A percentile compares a stretch with the other conserved stretches of the same genome.
These are phyloP conservation scores for Antrozous pallidus DNA, from an alignment of 2,797 vertebrate species.

Conservation along the genomic window DNA sequence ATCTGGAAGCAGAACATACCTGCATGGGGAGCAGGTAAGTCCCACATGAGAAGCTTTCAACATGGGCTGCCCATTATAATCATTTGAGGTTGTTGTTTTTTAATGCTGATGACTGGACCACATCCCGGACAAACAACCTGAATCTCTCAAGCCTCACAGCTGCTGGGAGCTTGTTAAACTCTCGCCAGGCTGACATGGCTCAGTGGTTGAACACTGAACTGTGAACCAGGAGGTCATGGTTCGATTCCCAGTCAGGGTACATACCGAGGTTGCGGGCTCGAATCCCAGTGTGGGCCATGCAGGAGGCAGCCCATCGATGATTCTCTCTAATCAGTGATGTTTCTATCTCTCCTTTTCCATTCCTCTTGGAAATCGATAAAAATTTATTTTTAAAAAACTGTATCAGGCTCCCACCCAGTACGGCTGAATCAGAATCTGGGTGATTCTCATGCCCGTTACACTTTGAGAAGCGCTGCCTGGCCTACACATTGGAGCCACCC, in stretches of 20 bases:
- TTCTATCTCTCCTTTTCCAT: too few relatives aligned
- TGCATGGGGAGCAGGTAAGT: not conserved
- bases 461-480: rapidly evolving
- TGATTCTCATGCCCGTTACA: rapidly evolving
- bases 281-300: too few relatives aligned
- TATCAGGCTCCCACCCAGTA: not conserved
- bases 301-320: too few relatives aligned
- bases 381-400: not conserved
- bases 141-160: not conserved
- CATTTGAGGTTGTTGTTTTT: not conserved
- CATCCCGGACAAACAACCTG: not conserved
- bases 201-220: too few relatives aligned
- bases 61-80: too few relatives aligned
- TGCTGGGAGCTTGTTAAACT: not conserved
- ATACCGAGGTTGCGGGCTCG: too few relatives aligned
- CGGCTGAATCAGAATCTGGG: not conserved
- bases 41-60: rapidly evolving
- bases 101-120: not conserved
- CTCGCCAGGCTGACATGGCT: too few relatives aligned
- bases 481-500: not conserved
- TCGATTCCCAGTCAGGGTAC: too few relatives aligned
- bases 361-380: too few relatives aligned
- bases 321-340: too few relatives aligned
- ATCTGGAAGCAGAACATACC: not conserved
- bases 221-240: too few relatives aligned